Conservation (phyloP, 2,888 invertebrate species). For the Tillus elongatus region DNA sequence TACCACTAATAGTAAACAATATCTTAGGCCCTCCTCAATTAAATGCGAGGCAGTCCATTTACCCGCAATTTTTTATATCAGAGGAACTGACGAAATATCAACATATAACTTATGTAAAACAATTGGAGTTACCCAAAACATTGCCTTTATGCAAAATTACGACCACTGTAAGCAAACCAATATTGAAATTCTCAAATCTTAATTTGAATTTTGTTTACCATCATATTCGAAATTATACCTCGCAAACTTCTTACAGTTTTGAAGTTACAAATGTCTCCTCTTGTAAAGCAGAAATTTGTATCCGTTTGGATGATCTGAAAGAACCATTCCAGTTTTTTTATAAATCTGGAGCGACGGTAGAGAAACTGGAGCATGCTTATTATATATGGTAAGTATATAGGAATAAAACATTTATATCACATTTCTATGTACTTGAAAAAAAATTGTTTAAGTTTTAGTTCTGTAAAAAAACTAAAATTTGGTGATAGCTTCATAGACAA, state of each 20-base stretch:
- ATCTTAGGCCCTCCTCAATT: conserved; percentile 1
- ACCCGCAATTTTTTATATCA: background rate
- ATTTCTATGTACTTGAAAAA: too few relatives aligned
- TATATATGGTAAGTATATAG: too few relatives aligned
- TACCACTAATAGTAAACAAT: background rate
- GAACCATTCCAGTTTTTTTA: background rate
- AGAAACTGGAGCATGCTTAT: too few relatives aligned
- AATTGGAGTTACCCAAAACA: background rate
- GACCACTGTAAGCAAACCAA: conserved; percentile 1
- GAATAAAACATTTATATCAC: too few relatives aligned
- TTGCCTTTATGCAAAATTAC: background rate
- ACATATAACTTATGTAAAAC: background rate
- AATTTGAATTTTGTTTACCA: background rate
- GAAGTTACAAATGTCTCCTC: background rate
- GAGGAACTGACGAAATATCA: background rate
- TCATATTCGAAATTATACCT: background rate
- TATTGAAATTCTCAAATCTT: background rate
- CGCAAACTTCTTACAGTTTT: background rate
- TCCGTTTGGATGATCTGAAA: conserved; percentile 1
- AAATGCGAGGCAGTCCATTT: background rate
- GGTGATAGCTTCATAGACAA: too few relatives aligned
- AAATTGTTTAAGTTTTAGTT: too few relatives aligned
- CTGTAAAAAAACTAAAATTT: too few relatives aligned
- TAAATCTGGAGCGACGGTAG: too few relatives aligned
- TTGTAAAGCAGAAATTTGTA: background rate